phyloP scores from a whole-genome alignment of 1,140 invertebrate genomes.

The Mylabris phalerata region DNA sequence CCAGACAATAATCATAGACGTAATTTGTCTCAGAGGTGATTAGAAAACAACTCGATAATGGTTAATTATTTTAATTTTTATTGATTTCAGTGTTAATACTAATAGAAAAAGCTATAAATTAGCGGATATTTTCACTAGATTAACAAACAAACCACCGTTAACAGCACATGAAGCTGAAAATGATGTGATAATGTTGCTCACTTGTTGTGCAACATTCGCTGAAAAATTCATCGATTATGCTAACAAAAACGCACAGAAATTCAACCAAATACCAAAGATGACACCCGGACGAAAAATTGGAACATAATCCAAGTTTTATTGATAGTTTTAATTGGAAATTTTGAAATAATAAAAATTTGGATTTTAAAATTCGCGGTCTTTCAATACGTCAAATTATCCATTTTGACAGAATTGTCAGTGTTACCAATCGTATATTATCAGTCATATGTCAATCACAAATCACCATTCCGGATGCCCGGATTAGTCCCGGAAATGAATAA shows the following conservation, averaged over 20 bases:
- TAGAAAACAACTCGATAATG: background rate
- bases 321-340: background rate
- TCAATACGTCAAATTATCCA: background rate
- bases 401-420: no score
- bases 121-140: slow-evolving; percentile 45
- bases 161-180: slow-evolving; percentile 53
- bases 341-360: background rate
- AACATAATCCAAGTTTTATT: slow-evolving; percentile 8
- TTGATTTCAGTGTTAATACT: no score
- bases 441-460: slow-evolving; percentile 28
- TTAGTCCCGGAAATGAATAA: slow-evolving; percentile 39
- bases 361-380: background rate
- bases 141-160: slow-evolving; percentile 41
- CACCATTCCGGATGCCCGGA: slow-evolving; percentile 36
- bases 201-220: slow-evolving; percentile 48
- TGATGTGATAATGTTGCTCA: slow-evolving; percentile 51
- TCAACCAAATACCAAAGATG: slow-evolving; percentile 30
- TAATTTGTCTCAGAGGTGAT: background rate
- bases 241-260: slow-evolving; percentile 44
- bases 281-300: slow-evolving; percentile 28
- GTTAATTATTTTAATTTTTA: background rate
- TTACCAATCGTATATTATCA: no score
- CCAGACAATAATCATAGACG: background rate
- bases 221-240: slow-evolving; percentile 50
- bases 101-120: slow-evolving; percentile 44